phyloP scores from a whole-genome alignment of 2,888 invertebrate species.

The Mimumesa dahlbomi region DNA sequence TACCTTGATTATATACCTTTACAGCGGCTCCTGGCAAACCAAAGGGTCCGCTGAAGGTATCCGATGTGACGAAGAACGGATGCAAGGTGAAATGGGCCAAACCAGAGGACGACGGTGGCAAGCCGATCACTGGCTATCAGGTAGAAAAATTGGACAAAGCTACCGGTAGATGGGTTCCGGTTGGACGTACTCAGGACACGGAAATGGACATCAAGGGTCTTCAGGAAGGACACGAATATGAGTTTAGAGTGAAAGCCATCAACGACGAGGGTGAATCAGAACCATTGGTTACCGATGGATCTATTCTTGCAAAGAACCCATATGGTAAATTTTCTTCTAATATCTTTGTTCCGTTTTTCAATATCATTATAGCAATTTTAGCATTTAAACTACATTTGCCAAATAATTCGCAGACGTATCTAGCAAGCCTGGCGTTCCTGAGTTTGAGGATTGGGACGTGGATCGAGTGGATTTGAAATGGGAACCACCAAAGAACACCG shows the following conservation, averaged over 20 bases:
- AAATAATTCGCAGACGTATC: conserved; percentile 84
- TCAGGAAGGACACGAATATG: conserved; percentile 95
- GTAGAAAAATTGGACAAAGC: conserved; percentile 96
- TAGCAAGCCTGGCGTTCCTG: conserved; percentile 93
- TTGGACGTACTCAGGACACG: conserved; percentile 92
- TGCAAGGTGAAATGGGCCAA: conserved; percentile 96
- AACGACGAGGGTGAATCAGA: conserved; percentile 98
- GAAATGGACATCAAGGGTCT: conserved; percentile 94
- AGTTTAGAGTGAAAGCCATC: conserved; percentile 95
- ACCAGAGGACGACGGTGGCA: conserved; percentile 97
- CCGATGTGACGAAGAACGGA: conserved; percentile 93
- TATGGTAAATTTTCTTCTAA: no score
- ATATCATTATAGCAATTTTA: not conserved
- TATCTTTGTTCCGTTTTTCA: not conserved
- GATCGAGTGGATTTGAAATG: conserved; percentile 93
- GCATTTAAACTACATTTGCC: not conserved
- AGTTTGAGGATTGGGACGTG: conserved; percentile 93
- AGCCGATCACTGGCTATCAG: conserved; percentile 94
- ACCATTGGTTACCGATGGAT: conserved; percentile 94
- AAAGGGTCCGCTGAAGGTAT: conserved; percentile 93
- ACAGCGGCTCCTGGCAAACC: conserved; percentile 91
- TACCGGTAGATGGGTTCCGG: conserved; percentile 96
- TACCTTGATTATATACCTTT: not conserved
- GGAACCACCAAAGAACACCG: conserved; percentile 89
- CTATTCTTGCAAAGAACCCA: conserved; percentile 97